These are phyloP conservation scores for Tachina fera DNA, from an alignment of 2,888 invertebrate species.

Conservation along the genomic window DNA sequence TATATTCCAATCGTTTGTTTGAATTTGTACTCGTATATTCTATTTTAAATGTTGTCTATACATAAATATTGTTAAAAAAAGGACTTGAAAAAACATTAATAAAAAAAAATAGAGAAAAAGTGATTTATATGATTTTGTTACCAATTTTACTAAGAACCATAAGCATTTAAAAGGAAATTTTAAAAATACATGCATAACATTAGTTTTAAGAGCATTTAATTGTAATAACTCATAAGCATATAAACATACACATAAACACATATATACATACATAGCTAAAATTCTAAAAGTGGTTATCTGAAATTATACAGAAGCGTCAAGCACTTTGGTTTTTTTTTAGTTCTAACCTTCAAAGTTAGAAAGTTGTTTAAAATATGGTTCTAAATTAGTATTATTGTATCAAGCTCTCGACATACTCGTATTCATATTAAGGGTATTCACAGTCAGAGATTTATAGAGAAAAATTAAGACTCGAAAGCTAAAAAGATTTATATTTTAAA, in stretches of 20 bases:
- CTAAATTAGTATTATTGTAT: too few relatives aligned
- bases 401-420: too few relatives aligned
- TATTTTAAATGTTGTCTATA: not conserved
- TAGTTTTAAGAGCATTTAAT: not conserved
- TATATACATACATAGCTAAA: not conserved
- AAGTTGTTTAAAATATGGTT: too few relatives aligned
- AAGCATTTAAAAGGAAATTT: slow-evolving; percentile 41
- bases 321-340: too few relatives aligned
- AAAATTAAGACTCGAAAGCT: not conserved
- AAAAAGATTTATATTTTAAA: not conserved
- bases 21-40: not conserved
- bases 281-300: not conserved
- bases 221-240: not conserved
- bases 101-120: not conserved
- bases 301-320: too few relatives aligned
- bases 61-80: not conserved
- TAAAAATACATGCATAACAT: slow-evolving; percentile 17
- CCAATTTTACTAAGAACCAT: slow-evolving; percentile 48
- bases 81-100: not conserved
- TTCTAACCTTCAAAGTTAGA: too few relatives aligned
- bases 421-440: slow-evolving; percentile 15
- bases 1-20: not conserved
- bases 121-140: slow-evolving; percentile 47
- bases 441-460: not conserved
- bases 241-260: slow-evolving; percentile 8